Base-by-base conservation (phyloP, 2,888 invertebrate species). In the Apeira syringaria region DNA sequence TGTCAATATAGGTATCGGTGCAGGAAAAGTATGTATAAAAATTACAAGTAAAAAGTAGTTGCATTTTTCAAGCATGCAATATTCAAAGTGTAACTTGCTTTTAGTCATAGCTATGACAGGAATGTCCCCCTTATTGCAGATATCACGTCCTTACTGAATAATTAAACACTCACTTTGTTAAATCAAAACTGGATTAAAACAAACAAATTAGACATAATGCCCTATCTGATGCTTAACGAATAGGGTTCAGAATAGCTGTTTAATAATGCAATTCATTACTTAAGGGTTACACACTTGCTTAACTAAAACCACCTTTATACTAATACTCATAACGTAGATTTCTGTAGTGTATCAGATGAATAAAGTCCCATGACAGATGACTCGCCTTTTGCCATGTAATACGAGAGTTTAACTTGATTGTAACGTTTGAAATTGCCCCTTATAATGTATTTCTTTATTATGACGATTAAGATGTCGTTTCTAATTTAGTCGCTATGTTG, bases 141-240 rank as follows among this genome's bases (percentile, higher is more conserved):
- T 36, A 40, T 25, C 18, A 31, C 47, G 40, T 29, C 42, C 54
- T 70, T 64, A 69, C 71, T 78, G 74, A 83, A 87, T 87, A 77
- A 86, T 86, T 83, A 72, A 87, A 64, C 59, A 68, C 48, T 74
- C 71, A 86, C 80, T 85, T 85, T 80, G 80, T 85, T 77, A 76
- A 86, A 83, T 86, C 74, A 83, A 86, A 87, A 84, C 68, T 72
- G 71, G 81, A 84, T 87, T 87, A 86, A 84, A 82, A 87, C 86
- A 83, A 82, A 80, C 80, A 80, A 86, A 87, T 86, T 84, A 83
- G 68, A 69, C 66, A 70, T 81, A 78, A 82, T 84, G 56, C 74
- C 64, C 68, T 61, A 54, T 67, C 73, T 83, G 81, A 86, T 85
- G 79, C 74, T 49, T 70, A 77, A 77, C 69, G 61, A 84, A 85